These are phyloP conservation scores for Panorpa germanica DNA, from an alignment of 2,888 invertebrate genomes.

Conservation along the genomic window DNA sequence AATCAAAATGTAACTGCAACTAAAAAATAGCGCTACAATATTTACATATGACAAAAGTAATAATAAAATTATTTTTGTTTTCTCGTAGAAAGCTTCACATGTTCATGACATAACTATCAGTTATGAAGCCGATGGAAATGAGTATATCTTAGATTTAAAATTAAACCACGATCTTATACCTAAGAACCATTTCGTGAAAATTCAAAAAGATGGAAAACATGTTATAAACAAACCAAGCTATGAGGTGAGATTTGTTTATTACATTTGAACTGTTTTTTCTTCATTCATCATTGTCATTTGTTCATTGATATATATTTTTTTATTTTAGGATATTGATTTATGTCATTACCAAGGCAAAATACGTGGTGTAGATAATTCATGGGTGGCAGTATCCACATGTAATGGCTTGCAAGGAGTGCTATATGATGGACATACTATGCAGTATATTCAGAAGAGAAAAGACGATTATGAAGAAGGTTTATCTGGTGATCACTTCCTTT, in stretches of 20 bases:
- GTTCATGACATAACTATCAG: conserved; percentile 31
- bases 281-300: too few species aligned
- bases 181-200: conserved; percentile 40
- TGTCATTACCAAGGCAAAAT: too few species aligned
- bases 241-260: conserved; percentile 24
- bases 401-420: conserved; percentile 56
- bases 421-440: conserved; percentile 55
- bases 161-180: conserved; percentile 54
- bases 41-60: too few species aligned
- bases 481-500: conserved; percentile 22
- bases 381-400: conserved; percentile 76
- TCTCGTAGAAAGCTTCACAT: conserved; percentile 18
- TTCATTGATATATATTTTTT: conserved; percentile 6
- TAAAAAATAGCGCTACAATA: too few species aligned
- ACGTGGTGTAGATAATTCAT: conserved; percentile 45
- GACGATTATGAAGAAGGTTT: conserved; percentile 19
- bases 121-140: conserved; percentile 43
- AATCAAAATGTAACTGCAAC: too few species aligned
- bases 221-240: conserved; percentile 32
- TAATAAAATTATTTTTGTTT: too few species aligned
- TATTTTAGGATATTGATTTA: background rate
- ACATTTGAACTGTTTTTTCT: too few species aligned
- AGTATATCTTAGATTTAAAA: conserved; percentile 46
- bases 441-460: conserved; percentile 42
- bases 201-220: conserved; percentile 34